These are phyloP conservation scores for Copidosoma aretas DNA, from an alignment of 2,888 invertebrate genomes.

Conservation along the genomic window DNA sequence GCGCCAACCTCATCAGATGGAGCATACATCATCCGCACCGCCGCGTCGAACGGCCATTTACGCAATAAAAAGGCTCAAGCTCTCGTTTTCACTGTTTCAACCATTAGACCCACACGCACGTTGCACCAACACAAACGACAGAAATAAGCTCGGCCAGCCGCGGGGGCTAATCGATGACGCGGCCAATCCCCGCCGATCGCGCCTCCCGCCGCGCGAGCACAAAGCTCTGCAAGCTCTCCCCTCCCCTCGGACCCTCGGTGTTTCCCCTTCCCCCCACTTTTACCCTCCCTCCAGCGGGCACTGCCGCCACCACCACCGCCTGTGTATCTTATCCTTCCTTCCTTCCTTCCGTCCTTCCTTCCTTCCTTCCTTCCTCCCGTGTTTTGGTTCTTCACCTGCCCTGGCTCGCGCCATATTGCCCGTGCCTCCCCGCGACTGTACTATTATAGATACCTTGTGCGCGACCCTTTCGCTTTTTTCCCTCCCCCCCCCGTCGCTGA, in stretches of 20 bases:
- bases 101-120: too few species aligned
- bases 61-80: too few species aligned
- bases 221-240: background rate
- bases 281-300: slow-evolving; percentile 33
- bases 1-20: too few species aligned
- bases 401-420: slow-evolving; percentile 23
- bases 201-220: background rate
- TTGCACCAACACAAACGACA: background rate
- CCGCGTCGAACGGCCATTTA: too few species aligned
- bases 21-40: too few species aligned
- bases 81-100: too few species aligned
- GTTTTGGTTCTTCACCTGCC: slow-evolving; percentile 38
- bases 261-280: slow-evolving; percentile 18
- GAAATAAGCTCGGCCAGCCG: slow-evolving; percentile 20
- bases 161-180: slow-evolving; percentile 59
- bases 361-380: slow-evolving; percentile 32
- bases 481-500: background rate
- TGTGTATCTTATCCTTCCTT: slow-evolving; percentile 39
- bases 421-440: background rate
- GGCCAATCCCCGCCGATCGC: slow-evolving; percentile 55
- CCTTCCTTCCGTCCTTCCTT: slow-evolving; percentile 40
- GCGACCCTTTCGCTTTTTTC: background rate
- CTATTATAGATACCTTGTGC: slow-evolving; percentile 1
- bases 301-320: slow-evolving; percentile 31
- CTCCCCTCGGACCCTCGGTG: background rate